phyloP scores from a whole-genome alignment of 92 coral and sea anemone species.

The Nematostella vectensis region DNA sequence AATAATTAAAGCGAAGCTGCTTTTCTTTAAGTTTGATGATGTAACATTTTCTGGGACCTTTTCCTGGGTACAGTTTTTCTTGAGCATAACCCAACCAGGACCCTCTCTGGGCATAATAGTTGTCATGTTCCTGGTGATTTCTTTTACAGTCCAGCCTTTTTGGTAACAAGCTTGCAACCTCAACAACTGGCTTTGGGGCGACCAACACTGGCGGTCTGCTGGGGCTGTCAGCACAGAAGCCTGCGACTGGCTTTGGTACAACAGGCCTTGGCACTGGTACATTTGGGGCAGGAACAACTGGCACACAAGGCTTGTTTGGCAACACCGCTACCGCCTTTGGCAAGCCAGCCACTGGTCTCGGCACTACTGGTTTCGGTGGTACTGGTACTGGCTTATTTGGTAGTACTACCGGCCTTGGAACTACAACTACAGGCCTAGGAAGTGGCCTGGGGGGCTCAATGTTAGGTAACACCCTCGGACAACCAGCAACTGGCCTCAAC shows the following conservation, averaged over 20 bases:
- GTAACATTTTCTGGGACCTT: no score
- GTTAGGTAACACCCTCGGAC: slow-evolving; percentile 25
- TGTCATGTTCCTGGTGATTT: no score
- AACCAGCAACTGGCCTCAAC: slow-evolving; percentile 14
- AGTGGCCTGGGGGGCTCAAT: slow-evolving; percentile 25
- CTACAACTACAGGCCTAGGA: slow-evolving; percentile 58
- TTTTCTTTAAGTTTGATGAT: no score
- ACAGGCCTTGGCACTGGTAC: slow-evolving; percentile 45
- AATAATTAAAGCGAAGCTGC: no score
- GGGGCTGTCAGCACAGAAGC: slow-evolving; percentile 67
- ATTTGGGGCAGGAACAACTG: slow-evolving; percentile 29
- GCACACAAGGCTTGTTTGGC: slow-evolving; percentile 42
- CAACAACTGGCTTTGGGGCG: slow-evolving; percentile 30
- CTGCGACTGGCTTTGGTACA: slow-evolving; percentile 56
- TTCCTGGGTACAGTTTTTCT: no score
- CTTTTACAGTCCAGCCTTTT: slow-evolving; percentile 12
- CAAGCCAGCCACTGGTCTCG: slow-evolving; percentile 13
- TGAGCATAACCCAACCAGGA: no score
- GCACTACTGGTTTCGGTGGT: no score
- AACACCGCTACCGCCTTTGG: slow-evolving; percentile 13
- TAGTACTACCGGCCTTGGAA: slow-evolving; percentile 51
- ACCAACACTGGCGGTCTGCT: slow-evolving; percentile 57
- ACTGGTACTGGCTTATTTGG: slow-evolving; percentile 64
- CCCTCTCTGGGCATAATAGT: no score
- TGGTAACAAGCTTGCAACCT: slow-evolving; percentile 9